These are phyloP conservation scores for Megatriorchis doriae DNA, from an alignment of 2,113 vertebrate species.

Conservation along the genomic window DNA sequence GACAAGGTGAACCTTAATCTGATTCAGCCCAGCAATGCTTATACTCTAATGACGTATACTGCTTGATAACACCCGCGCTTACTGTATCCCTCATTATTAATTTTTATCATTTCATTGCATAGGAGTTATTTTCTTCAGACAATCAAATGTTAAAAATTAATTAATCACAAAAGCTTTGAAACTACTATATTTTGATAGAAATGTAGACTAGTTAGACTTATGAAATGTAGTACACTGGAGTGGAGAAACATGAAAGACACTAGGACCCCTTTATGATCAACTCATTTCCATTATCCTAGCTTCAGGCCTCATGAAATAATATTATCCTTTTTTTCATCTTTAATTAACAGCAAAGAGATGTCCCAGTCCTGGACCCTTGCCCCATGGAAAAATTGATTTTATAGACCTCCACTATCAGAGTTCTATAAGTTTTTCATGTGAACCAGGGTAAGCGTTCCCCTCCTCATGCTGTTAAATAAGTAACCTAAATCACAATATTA, in stretches of 20 bases:
- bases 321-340: not conserved
- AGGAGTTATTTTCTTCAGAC: not conserved
- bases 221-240: not conserved
- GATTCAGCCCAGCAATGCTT: not conserved
- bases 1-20: not conserved
- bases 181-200: not conserved
- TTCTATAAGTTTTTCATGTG: constrained; percentile 76
- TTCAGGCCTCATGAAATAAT: not conserved
- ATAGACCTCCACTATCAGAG: constrained; percentile 73
- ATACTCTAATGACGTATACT: accelerated
- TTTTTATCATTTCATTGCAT: not conserved
- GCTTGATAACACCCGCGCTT: not conserved
- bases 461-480: not conserved
- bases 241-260: not conserved
- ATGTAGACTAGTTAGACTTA: not conserved
- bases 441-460: constrained; percentile 77
- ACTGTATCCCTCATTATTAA: not conserved
- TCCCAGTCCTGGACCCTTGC: constrained; percentile 61
- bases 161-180: not conserved
- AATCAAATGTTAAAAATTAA: not conserved
- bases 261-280: not conserved
- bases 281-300: not conserved
- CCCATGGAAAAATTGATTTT: constrained; percentile 70
- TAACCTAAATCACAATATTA: not conserved
- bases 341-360: constrained; percentile 78